Evolutionary conservation across 92 coral and sea anemone genomes (phyloP).

Genomic region (Montipora capitata): DNA sequence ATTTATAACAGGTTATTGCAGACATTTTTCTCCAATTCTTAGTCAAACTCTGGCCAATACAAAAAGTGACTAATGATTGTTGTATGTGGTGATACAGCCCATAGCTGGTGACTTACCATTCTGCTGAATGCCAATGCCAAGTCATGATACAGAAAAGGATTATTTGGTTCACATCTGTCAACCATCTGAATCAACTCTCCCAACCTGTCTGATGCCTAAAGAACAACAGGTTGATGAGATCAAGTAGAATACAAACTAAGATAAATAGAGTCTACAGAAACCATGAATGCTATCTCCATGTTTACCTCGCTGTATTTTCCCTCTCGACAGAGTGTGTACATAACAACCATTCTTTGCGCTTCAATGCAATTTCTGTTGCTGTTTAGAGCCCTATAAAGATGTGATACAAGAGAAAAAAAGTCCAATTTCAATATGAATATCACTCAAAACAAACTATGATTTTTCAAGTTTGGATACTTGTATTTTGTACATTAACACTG

Average conservation of each 20-base stretch:
- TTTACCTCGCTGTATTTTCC: conserved; percentile 92
- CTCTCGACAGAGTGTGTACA: conserved; percentile 91
- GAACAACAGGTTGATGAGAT: background rate
- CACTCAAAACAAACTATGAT: too few species aligned
- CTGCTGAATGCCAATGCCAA: conserved; percentile 92
- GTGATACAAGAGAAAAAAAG: too few species aligned
- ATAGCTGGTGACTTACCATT: conserved; percentile 68
- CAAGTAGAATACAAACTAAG: too few species aligned
- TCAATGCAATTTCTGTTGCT: conserved; percentile 95
- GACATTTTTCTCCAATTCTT: too few species aligned
- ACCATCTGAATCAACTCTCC: conserved; percentile 94
- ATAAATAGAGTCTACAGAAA: too few species aligned
- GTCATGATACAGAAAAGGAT: conserved; percentile 88
- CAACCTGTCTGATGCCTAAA: conserved; percentile 90
- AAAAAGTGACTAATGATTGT: too few species aligned
- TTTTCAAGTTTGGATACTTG: too few species aligned
- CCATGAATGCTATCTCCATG: background rate
- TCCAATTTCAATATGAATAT: too few species aligned
- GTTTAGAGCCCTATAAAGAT: conserved; percentile 80
- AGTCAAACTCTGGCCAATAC: too few species aligned
- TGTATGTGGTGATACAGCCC: too few species aligned
- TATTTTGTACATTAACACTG: too few species aligned
- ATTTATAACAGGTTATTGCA: too few species aligned
- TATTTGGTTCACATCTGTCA: conserved; percentile 97
- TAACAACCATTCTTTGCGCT: conserved; percentile 90